Conservation (phyloP, 1,140 invertebrate species). For the Neoseiulus cucumeris region DNA sequence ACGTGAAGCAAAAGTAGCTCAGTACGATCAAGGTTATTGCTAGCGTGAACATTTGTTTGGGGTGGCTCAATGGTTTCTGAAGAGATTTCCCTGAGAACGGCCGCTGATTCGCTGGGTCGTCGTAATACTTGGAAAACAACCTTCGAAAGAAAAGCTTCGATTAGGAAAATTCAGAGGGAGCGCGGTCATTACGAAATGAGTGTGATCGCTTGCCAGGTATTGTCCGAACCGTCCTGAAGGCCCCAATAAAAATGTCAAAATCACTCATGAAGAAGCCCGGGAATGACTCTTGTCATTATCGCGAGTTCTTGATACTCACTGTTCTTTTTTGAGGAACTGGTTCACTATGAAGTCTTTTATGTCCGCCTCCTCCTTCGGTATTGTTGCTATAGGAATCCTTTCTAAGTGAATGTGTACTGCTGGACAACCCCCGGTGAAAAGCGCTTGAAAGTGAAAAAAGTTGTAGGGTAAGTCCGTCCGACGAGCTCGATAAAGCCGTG, state of each 20-base stretch:
- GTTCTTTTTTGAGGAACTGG: background rate
- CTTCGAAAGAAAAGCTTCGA: too few species aligned
- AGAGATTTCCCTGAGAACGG: background rate
- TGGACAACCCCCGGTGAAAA: background rate
- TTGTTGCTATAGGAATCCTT: background rate
- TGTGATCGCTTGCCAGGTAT: too few species aligned
- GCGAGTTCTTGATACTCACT: background rate
- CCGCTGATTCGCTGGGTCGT: background rate
- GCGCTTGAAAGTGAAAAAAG: too few species aligned
- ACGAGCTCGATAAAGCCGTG: too few species aligned
- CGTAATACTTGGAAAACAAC: background rate
- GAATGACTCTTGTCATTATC: too few species aligned
- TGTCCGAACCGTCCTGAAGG: too few species aligned
- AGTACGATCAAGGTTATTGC: background rate
- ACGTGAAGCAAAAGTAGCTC: background rate
- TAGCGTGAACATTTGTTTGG: background rate
- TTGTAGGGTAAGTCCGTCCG: too few species aligned
- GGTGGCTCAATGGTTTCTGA: background rate
- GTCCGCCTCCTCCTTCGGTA: background rate
- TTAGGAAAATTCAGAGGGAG: too few species aligned
- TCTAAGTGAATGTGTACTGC: background rate
- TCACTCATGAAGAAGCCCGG: too few species aligned
- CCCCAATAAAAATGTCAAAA: too few species aligned
- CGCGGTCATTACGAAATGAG: too few species aligned
- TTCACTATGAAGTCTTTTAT: background rate